Percentiles rank a stretch among this genome's conserved stretches.
These are phyloP conservation scores for Drosophila grimshawi DNA, from an alignment of 1,140 invertebrate genomes.

Conservation along the genomic window DNA sequence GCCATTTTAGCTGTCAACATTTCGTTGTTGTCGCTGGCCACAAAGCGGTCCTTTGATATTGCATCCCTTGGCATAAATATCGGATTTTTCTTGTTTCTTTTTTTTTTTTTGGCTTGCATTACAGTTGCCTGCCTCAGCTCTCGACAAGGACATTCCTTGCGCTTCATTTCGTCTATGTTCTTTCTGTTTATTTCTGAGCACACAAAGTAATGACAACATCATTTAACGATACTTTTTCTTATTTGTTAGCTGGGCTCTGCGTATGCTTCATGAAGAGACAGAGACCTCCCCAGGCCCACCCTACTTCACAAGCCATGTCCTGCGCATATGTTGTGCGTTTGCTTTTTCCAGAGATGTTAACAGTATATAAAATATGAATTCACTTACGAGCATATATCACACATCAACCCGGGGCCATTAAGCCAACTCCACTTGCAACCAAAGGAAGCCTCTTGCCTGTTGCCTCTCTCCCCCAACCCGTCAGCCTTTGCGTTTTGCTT, in stretches of 20 bases:
- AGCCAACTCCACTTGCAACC: slow-evolving; percentile 36
- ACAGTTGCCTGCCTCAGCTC: slow-evolving; percentile 18
- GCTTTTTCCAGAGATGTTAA: slow-evolving; percentile 64
- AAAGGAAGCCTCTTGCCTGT: slow-evolving; percentile 24
- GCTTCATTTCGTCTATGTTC: slow-evolving; percentile 44
- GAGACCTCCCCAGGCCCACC: background rate
- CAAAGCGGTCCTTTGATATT: slow-evolving; percentile 78
- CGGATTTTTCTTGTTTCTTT: slow-evolving; percentile 68
- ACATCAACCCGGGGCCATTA: slow-evolving; percentile 73
- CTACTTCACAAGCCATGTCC: background rate
- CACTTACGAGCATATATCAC: slow-evolving; percentile 72
- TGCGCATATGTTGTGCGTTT: slow-evolving; percentile 41
- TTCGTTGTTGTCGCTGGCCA: slow-evolving; percentile 61
- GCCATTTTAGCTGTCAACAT: slow-evolving; percentile 71
- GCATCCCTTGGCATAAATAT: slow-evolving; percentile 78
- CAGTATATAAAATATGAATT: slow-evolving; percentile 82
- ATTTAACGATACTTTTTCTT: slow-evolving; percentile 57
- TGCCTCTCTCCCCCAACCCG: background rate
- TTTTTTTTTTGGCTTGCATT: slow-evolving; percentile 40
- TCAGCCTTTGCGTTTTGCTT: background rate
- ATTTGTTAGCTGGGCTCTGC: background rate
- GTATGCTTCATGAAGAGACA: background rate
- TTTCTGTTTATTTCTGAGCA: slow-evolving; percentile 20
- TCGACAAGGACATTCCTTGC: slow-evolving; percentile 51
- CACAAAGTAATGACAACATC: slow-evolving; percentile 67